Evolutionary conservation across 1,140 invertebrate species (phyloP).

Genomic region (Aphelenchoides fujianensis): DNA sequence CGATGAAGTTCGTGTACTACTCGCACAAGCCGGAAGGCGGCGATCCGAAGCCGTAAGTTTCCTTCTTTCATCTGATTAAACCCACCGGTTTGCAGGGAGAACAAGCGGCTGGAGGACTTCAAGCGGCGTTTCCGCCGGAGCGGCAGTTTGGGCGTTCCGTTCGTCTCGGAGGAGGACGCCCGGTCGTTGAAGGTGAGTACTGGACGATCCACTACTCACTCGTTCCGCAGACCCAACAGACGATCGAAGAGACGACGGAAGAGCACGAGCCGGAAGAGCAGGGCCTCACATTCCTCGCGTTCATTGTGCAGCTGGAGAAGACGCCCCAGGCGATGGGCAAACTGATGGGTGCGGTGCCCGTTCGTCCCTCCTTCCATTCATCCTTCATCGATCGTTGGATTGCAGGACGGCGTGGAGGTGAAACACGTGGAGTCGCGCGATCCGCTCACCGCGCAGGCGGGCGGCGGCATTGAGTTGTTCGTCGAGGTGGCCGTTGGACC

Average conservation of each 20-base stretch:
- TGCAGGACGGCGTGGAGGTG: constrained; percentile 40
- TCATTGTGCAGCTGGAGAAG: constrained; percentile 18
- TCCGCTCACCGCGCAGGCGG: constrained; percentile 47
- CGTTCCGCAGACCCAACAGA: constrained; percentile 38
- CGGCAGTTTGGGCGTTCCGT: constrained; percentile 57
- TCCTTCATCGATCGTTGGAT: constrained; percentile 3
- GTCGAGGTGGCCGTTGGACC: constrained; percentile 52
- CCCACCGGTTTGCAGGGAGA: constrained; percentile 41
- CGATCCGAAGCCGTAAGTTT: background rate
- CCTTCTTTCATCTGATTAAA: background rate
- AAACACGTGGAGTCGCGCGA: constrained; percentile 61
- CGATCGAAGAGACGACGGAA: constrained; percentile 54
- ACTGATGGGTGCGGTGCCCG: constrained; percentile 18
- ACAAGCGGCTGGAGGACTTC: constrained; percentile 53
- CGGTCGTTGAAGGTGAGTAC: constrained; percentile 41
- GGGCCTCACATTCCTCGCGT: constrained; percentile 19
- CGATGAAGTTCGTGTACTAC: constrained; percentile 58
- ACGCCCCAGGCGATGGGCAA: constrained; percentile 24
- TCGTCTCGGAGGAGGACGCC: constrained; percentile 59
- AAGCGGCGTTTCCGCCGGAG: constrained; percentile 59
- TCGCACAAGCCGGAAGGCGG: constrained; percentile 40
- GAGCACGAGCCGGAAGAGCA: constrained; percentile 18
- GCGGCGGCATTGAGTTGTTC: constrained; percentile 49
- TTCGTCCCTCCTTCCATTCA: constrained; percentile 15
- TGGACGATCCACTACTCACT: constrained; percentile 6